Percentiles rank a stretch among this genome's conserved stretches.
Conservation (phyloP, 2,113 vertebrate genomes). For the Nycticorax nycticorax region DNA sequence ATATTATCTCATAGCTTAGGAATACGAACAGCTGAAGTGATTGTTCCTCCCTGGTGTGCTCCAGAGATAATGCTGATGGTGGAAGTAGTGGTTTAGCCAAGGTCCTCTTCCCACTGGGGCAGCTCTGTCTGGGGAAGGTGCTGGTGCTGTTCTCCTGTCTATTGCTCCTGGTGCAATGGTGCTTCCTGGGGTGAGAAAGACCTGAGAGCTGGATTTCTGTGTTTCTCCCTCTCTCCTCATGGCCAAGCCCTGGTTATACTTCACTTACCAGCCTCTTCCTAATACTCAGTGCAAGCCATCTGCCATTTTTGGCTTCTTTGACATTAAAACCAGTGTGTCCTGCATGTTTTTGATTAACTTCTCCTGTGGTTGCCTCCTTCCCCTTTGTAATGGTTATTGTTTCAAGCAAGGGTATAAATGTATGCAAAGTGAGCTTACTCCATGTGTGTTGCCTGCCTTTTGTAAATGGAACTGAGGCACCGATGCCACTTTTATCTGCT, state of each 20-base stretch:
- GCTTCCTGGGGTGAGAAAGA: background rate
- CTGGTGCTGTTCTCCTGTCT: background rate
- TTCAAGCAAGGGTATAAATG: background rate
- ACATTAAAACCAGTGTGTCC: background rate
- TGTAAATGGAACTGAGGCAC: background rate
- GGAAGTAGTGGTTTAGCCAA: background rate
- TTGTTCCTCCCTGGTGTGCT: background rate
- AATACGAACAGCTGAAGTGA: background rate
- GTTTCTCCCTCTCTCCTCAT: background rate
- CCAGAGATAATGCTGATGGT: background rate
- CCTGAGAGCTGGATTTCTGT: background rate
- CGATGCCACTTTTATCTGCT: background rate
- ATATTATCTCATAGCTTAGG: background rate
- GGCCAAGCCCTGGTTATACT: background rate
- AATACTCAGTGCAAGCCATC: background rate
- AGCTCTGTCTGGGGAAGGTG: background rate
- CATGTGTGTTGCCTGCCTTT: background rate
- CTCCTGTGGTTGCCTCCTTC: background rate
- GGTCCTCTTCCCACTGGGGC: rapidly evolving
- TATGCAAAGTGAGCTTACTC: background rate
- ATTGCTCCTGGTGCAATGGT: background rate
- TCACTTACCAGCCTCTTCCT: background rate
- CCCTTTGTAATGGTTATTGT: background rate
- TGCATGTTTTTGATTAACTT: background rate
- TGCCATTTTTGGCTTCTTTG: background rate